phyloP scores from a whole-genome alignment of 2,797 vertebrate species.

The Enteromius afrohamiltoni region DNA sequence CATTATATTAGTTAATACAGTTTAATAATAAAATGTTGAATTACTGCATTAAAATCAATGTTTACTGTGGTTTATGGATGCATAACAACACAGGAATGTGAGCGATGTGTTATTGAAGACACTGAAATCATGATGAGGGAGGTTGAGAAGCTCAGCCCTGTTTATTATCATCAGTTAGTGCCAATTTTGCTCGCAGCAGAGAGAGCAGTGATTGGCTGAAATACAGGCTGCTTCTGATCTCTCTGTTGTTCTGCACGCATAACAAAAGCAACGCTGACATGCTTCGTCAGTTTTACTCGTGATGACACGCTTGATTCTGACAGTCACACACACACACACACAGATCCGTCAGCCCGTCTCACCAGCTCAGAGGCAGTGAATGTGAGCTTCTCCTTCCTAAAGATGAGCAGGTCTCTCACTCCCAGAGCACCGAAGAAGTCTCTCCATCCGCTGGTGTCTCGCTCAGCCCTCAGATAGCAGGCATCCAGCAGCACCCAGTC shows the following conservation, averaged over 20 bases:
- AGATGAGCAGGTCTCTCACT: constrained; percentile 78
- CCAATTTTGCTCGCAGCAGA: background rate
- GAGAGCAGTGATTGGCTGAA: constrained; percentile 8
- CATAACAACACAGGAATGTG: background rate
- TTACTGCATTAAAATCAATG: background rate
- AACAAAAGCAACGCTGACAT: constrained; percentile 18
- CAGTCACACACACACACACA: background rate
- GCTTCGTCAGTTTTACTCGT: constrained; percentile 26
- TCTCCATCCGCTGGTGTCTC: constrained; percentile 76
- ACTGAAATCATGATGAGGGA: background rate
- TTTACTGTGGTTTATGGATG: constrained; percentile 3
- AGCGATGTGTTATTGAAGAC: background rate
- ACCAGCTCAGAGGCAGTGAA: constrained; percentile 75
- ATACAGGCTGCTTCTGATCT: constrained; percentile 12
- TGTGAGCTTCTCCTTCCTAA: constrained; percentile 74
- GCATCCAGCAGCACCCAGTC: constrained; percentile 79
- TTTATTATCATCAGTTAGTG: background rate
- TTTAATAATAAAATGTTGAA: background rate
- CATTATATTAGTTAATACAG: background rate
- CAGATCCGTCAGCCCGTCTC: constrained; percentile 51
- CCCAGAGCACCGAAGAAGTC: constrained; percentile 76
- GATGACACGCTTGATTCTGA: background rate
- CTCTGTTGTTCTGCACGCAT: background rate
- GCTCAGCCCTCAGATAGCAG: constrained; percentile 74
- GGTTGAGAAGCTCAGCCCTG: background rate